phyloP scores from a whole-genome alignment of 2,113 vertebrate genomes.

The Pteropus alecto region DNA sequence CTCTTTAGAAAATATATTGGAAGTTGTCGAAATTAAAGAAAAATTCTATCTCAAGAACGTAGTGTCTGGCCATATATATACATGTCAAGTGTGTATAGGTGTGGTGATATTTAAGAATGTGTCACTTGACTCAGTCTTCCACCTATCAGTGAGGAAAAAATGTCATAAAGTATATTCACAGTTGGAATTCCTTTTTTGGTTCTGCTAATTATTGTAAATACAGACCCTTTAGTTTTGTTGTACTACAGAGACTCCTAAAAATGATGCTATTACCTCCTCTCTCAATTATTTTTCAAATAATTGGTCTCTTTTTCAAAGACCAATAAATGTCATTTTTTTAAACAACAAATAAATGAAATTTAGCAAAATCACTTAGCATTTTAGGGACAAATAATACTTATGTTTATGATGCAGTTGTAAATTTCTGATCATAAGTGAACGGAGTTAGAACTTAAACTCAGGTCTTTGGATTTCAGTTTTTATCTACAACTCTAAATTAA shows the following conservation, averaged over 20 bases:
- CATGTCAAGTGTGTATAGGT: background rate
- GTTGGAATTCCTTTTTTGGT: background rate
- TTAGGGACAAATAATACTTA: slow-evolving; percentile 4
- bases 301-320: background rate
- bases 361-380: slow-evolving; percentile 6
- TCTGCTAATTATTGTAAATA: slow-evolving; percentile 48
- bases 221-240: background rate
- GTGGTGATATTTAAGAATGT: background rate
- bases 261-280: background rate
- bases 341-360: slow-evolving; percentile 20
- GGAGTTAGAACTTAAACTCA: background rate
- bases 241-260: background rate
- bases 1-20: background rate
- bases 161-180: background rate
- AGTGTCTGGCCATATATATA: background rate
- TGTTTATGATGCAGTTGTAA: background rate
- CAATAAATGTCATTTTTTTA: background rate
- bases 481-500: background rate
- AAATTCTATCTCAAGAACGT: background rate
- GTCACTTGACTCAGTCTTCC: background rate
- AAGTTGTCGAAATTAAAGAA: background rate
- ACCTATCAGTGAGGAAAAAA: background rate
- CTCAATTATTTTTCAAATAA: slow-evolving; percentile 25
- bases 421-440: background rate
- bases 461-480: background rate